Base-by-base conservation (phyloP, 2,113 vertebrate species). In the Eulemur rufifrons region DNA sequence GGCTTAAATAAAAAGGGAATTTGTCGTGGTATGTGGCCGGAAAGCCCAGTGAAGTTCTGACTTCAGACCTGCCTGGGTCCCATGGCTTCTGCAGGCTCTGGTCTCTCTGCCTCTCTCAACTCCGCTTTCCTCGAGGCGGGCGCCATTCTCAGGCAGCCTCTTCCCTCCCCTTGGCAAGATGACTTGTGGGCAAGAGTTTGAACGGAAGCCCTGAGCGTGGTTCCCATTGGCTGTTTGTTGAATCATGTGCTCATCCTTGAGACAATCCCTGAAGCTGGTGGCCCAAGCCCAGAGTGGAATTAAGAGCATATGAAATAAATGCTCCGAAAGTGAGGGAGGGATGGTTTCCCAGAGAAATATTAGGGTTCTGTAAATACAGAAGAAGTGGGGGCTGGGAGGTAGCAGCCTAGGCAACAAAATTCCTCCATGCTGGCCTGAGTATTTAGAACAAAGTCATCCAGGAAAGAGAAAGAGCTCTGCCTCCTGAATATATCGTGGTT, bases 311-410 rank as follows among this genome's bases (percentile, higher is more conserved):
- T 73, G 61, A 89, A 93, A 92, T 90, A 76, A 89, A 87, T 95
- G 83, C 92, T 97, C 68, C 3, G 20, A 66, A 93, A 89, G 63
- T 78, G 50, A 66, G 52, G 50, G 42, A 95, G n/a, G 73, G 74
- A 78, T 78, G 64, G 69, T 90, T 90, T 96, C 90, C 71, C 71
- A 84, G 81, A 94, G 91, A 82, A 97, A 73, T 95, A 92, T 85
- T 86, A 88, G 77, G 94, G 81, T 92, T 71, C 88, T 97, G 21
- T 94, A 95, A 97, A 96, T 97, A 95, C 76, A 90, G 94, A 91
- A 90, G 52, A 29, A 47, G 61, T 12, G 27, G 61, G 61, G 11
- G 25, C 25, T 63, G 13, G 54, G 39, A 73, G 6, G 6, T 61
- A 81, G 89, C 5, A 34, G 87, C 87, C 68, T 77, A 52, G 63